Percentiles rank a stretch among this genome's conserved stretches.
Conservation (phyloP, 2,797 vertebrate species). For the Micromesistius poutassou region DNA sequence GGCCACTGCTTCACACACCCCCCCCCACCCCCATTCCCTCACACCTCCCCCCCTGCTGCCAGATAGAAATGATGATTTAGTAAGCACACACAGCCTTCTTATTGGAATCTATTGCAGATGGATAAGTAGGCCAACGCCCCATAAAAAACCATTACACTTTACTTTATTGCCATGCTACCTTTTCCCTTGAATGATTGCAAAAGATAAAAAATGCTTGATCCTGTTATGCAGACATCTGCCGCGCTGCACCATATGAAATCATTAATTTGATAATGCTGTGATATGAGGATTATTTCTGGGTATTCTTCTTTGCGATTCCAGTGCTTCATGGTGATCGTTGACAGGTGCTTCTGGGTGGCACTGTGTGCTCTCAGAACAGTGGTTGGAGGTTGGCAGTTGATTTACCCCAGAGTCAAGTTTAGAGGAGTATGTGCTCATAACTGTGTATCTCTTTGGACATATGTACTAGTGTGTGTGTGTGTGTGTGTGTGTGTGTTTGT, state of each 20-base stretch:
- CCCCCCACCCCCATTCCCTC: background rate
- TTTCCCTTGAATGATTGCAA: slow-evolving; percentile 1
- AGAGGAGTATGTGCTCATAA: background rate
- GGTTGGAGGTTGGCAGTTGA: background rate
- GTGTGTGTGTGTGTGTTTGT: slow-evolving; percentile 2
- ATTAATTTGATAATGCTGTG: background rate
- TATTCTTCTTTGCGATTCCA: background rate
- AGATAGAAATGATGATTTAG: slow-evolving; percentile 49
- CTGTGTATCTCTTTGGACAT: background rate
- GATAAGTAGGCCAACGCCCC: slow-evolving; percentile 7
- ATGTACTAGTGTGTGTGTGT: background rate
- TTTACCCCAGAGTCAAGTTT: background rate
- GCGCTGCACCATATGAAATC: background rate
- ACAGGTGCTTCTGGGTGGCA: background rate
- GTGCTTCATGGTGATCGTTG: background rate
- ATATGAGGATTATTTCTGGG: background rate
- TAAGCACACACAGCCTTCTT: slow-evolving; percentile 19
- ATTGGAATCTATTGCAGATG: slow-evolving; percentile 27
- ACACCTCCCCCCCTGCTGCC: slow-evolving; percentile 10
- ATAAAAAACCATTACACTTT: slow-evolving; percentile 7
- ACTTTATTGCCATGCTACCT: background rate
- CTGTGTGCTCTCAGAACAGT: background rate
- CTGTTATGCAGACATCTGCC: background rate
- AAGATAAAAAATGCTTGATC: background rate
- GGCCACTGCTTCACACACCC: slow-evolving; percentile 6